phyloP scores from a whole-genome alignment of 2,888 invertebrate genomes.

The Trachelus troglodyta region DNA sequence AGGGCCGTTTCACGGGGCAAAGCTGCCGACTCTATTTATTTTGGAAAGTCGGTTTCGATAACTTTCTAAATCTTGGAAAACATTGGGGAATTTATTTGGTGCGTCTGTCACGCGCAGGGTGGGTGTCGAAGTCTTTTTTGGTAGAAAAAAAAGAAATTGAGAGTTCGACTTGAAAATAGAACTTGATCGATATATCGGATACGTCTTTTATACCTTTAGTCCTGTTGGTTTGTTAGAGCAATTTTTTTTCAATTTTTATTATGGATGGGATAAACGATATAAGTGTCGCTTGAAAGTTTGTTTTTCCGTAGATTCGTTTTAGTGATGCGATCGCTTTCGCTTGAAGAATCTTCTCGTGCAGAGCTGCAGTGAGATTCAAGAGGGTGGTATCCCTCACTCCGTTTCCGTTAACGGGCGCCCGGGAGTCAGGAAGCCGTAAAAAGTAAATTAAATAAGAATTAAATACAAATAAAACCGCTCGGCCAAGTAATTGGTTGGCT shows the following conservation, averaged over 20 bases:
- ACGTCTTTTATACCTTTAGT: background rate
- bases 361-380: background rate
- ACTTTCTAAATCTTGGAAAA: constrained; percentile 32
- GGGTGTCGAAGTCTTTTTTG: background rate
- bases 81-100: constrained; percentile 25
- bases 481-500: constrained; percentile 64
- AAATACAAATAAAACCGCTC: constrained; percentile 65
- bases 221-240: background rate
- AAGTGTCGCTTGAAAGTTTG: background rate
- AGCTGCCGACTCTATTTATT: constrained; percentile 36
- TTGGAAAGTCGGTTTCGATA: constrained; percentile 25
- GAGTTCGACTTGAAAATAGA: background rate
- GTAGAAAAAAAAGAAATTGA: background rate
- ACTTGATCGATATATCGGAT: background rate
- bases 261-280: background rate
- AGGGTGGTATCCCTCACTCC: background rate
- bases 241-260: background rate
- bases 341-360: background rate
- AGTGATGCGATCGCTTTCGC: background rate
- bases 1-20: constrained; percentile 9
- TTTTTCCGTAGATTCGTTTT: background rate
- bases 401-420: constrained; percentile 50
- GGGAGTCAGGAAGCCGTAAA: constrained; percentile 50
- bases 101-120: background rate
- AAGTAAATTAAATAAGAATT: constrained; percentile 67